Evolutionary conservation across 2,888 invertebrate genomes (phyloP).

Genomic region (Euphydryas editha): DNA sequence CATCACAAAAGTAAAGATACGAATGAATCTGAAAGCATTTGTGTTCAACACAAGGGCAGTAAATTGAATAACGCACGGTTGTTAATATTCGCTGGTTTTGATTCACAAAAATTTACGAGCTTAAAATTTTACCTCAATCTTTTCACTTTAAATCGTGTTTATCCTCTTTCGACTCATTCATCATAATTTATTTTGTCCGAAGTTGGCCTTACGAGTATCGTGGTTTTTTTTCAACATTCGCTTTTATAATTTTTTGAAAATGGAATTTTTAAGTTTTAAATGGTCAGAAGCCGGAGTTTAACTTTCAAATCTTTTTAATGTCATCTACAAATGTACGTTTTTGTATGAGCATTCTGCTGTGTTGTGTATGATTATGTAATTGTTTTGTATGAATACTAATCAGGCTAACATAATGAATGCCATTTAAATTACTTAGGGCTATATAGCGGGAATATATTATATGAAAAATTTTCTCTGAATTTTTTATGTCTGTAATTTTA

Average conservation of each 20-base stretch:
- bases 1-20: background rate
- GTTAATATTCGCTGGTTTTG: slow-evolving; percentile 1
- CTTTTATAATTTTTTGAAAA: background rate
- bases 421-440: no score
- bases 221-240: background rate
- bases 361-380: no score
- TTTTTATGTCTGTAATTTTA: no score
- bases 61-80: slow-evolving; percentile 11
- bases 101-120: background rate
- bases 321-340: no score
- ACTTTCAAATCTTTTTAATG: no score
- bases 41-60: background rate
- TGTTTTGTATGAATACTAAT: no score
- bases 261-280: no score
- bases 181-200: slow-evolving; percentile 12
- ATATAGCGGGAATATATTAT: no score
- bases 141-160: slow-evolving; percentile 3
- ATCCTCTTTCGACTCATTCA: background rate
- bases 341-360: no score
- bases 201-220: background rate
- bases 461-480: no score
- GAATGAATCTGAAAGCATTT: background rate
- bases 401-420: no score
- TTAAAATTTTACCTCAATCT: slow-evolving; percentile 1
- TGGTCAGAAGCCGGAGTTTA: no score